Evolutionary conservation across 2,888 invertebrate species (phyloP).

Genomic region (Sesia bembeciformis): DNA sequence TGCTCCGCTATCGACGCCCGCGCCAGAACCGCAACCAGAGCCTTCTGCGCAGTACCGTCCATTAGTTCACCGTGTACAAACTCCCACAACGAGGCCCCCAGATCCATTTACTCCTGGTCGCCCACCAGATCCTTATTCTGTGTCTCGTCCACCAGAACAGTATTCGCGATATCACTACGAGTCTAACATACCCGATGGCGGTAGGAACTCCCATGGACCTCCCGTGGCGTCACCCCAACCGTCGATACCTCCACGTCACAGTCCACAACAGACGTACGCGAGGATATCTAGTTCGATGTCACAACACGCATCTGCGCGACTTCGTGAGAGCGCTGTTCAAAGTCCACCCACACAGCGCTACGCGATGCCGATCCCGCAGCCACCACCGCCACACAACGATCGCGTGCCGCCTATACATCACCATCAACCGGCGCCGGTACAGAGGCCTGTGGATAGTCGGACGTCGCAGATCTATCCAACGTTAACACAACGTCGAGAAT

Average conservation of each 20-base stretch:
- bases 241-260: conserved; percentile 45
- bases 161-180: conserved; percentile 56
- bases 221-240: conserved; percentile 49
- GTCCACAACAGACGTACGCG: conserved; percentile 42
- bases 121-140: conserved; percentile 54
- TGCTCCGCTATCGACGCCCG: conserved; percentile 17
- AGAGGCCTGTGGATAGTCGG: conserved; percentile 39
- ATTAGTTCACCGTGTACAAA: conserved; percentile 42
- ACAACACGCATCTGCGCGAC: conserved; percentile 35
- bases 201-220: conserved; percentile 39
- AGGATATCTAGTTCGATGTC: conserved; percentile 51
- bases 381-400: conserved; percentile 60
- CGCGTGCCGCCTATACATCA: conserved; percentile 67
- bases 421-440: conserved; percentile 39
- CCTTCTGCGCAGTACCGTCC: conserved; percentile 35
- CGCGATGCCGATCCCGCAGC: conserved; percentile 35
- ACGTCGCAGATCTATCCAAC: conserved; percentile 40
- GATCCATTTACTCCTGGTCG: conserved; percentile 52
- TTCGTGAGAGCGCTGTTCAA: conserved; percentile 44
- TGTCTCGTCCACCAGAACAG: conserved; percentile 51
- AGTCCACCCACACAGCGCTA: conserved; percentile 52
- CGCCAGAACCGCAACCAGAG: conserved; percentile 39
- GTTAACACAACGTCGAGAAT: conserved; percentile 44
- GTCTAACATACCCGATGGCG: conserved; percentile 32
- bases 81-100: conserved; percentile 44